Percentiles rank a stretch among this genome's conserved stretches.
phyloP scores from a whole-genome alignment of 2,113 vertebrate species.

The Junco hyemalis region DNA sequence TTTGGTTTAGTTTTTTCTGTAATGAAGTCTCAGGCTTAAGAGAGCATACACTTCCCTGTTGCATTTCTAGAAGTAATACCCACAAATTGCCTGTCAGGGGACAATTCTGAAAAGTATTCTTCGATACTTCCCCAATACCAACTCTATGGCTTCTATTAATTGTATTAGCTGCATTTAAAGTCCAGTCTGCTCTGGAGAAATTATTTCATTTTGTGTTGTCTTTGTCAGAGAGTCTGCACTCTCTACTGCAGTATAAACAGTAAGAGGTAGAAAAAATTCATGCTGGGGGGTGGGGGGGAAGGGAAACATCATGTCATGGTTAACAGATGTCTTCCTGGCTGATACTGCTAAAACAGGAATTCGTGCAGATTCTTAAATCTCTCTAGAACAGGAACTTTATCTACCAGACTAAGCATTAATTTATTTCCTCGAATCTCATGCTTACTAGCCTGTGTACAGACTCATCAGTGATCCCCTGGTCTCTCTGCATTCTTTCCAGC shows the following conservation, averaged over 20 bases:
- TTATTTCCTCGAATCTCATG: background rate
- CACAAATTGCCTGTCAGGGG: background rate
- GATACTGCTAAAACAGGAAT: slow-evolving; percentile 40
- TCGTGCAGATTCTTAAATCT: background rate
- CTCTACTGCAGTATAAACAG: background rate
- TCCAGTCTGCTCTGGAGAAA: background rate
- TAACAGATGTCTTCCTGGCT: slow-evolving; percentile 66
- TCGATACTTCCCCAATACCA: background rate
- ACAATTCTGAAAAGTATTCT: background rate
- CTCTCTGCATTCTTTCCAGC: background rate
- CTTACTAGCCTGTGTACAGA: background rate
- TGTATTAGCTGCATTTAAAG: background rate
- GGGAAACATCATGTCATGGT: slow-evolving; percentile 33
- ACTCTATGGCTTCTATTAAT: background rate
- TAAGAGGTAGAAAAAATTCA: background rate
- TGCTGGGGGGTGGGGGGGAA: background rate
- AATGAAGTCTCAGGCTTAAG: background rate
- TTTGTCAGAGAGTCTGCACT: background rate
- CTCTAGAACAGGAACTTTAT: background rate
- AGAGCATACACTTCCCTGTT: background rate
- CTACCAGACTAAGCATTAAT: background rate
- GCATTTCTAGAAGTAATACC: background rate
- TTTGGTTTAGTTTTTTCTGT: background rate
- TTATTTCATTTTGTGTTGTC: background rate
- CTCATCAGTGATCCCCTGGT: background rate